These are phyloP conservation scores for Tarsius wallacei DNA, from an alignment of 2,797 vertebrate species.

Conservation along the genomic window DNA sequence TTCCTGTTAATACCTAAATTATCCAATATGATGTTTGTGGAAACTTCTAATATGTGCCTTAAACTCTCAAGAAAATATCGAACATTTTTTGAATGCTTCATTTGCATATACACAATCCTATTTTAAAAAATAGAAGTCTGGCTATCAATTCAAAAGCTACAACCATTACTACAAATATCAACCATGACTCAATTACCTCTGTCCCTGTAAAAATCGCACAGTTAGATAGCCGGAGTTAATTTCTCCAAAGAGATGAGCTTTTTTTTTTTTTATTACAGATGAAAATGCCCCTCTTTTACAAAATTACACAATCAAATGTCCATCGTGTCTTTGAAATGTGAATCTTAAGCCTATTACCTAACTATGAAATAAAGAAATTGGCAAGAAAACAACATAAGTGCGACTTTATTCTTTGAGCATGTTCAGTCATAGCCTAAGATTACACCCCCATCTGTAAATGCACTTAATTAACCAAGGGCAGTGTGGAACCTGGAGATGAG, in stretches of 20 bases:
- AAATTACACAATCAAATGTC: background rate
- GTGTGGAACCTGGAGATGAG: background rate
- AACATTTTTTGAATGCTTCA: background rate
- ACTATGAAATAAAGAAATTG: conserved; percentile 32
- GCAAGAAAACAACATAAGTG: conserved; percentile 8
- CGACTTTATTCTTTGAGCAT: background rate
- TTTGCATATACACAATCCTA: conserved; percentile 46
- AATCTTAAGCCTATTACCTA: background rate
- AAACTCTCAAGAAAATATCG: conserved; percentile 37
- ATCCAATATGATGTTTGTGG: background rate
- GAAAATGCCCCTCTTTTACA: conserved; percentile 39
- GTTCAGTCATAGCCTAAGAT: background rate
- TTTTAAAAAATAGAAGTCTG: background rate
- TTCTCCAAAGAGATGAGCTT: background rate
- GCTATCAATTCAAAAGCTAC: conserved; percentile 1
- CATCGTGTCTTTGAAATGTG: conserved; percentile 23
- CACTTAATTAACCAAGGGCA: background rate
- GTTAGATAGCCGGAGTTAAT: conserved; percentile 3
- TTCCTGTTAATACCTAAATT: background rate
- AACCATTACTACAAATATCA: background rate
- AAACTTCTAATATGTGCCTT: background rate
- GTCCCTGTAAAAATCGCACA: background rate
- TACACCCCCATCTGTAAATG: background rate
- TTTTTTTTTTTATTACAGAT: background rate
- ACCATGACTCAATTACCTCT: conserved; percentile 21